Evolutionary conservation across 2,888 invertebrate species (phyloP).

Genomic region (Tinea pellionella): DNA sequence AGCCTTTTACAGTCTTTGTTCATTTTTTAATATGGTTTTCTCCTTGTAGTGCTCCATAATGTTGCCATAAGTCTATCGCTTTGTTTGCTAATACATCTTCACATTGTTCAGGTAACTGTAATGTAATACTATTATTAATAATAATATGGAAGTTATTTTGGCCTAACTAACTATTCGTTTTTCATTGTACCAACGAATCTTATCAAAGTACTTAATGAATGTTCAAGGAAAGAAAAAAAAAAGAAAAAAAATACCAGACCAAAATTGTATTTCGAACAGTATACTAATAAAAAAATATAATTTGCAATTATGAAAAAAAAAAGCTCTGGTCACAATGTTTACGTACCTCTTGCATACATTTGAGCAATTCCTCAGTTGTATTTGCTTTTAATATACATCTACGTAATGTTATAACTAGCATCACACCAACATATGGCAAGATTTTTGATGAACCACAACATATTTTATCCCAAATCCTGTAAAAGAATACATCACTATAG

Average conservation of each 20-base stretch:
- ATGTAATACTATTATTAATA: slow-evolving; percentile 14
- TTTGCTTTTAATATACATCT: slow-evolving; percentile 74
- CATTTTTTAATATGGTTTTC: slow-evolving; percentile 61
- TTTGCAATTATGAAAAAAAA: no score
- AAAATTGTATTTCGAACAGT: no score
- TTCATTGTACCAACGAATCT: no score
- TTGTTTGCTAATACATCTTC: slow-evolving; percentile 87
- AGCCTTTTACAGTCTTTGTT: slow-evolving; percentile 67
- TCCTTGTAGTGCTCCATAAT: slow-evolving; percentile 74
- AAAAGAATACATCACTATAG: no score
- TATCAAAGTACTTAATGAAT: no score
- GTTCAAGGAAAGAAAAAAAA: no score
- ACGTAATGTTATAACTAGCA: slow-evolving; percentile 77
- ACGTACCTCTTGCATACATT: slow-evolving; percentile 73
- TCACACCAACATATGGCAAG: slow-evolving; percentile 81
- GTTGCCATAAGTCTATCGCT: slow-evolving; percentile 88
- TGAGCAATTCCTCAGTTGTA: slow-evolving; percentile 69
- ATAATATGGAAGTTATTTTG: neutral
- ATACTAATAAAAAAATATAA: no score
- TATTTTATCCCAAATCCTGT: slow-evolving; percentile 89
- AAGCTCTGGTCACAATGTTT: no score
- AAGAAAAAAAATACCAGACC: no score
- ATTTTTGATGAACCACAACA: slow-evolving; percentile 88
- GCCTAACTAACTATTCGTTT: no score
- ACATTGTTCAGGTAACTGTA: slow-evolving; percentile 81